Conservation (phyloP, 30 jellyfish, hydroid and myxozoan species). For the Phacellophora camtschatica region DNA sequence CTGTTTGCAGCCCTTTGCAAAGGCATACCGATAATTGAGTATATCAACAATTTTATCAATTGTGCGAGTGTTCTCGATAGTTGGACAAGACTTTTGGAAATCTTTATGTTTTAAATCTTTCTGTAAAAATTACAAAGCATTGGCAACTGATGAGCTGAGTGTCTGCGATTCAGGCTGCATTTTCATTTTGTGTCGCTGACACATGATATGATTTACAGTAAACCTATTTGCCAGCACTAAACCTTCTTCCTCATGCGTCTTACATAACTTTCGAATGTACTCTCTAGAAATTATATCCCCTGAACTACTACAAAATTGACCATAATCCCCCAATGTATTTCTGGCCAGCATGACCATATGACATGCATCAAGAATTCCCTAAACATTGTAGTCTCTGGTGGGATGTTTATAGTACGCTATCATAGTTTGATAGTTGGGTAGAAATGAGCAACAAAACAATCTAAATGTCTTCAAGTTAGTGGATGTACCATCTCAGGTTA, state of each 20-base stretch:
- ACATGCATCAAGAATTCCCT: constrained; percentile 20
- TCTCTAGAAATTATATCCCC: constrained; percentile 10
- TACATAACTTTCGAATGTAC: constrained; percentile 7
- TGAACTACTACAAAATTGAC: not conserved
- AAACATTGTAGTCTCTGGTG: not conserved
- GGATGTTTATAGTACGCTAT: too few relatives aligned
- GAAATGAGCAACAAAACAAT: too few relatives aligned
- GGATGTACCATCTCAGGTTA: constrained; percentile 49
- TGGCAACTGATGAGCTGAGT: constrained; percentile 9
- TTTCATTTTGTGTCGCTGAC: constrained; percentile 44
- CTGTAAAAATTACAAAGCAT: not conserved
- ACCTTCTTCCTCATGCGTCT: constrained; percentile 38
- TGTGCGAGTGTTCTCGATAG: not conserved
- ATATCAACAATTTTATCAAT: constrained; percentile 5
- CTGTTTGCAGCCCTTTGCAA: constrained; percentile 2
- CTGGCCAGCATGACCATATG: constrained; percentile 54
- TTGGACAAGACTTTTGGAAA: not conserved
- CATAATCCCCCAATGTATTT: constrained; percentile 56
- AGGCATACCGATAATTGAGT: constrained; percentile 1
- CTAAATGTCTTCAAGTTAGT: not conserved
- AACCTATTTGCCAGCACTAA: constrained; percentile 10
- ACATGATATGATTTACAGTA: not conserved
- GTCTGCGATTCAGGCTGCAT: constrained; percentile 56
- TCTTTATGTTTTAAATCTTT: not conserved
- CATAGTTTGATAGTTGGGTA: too few relatives aligned